phyloP scores from a whole-genome alignment of 2,888 invertebrate species.

The Drosophila antonietae region DNA sequence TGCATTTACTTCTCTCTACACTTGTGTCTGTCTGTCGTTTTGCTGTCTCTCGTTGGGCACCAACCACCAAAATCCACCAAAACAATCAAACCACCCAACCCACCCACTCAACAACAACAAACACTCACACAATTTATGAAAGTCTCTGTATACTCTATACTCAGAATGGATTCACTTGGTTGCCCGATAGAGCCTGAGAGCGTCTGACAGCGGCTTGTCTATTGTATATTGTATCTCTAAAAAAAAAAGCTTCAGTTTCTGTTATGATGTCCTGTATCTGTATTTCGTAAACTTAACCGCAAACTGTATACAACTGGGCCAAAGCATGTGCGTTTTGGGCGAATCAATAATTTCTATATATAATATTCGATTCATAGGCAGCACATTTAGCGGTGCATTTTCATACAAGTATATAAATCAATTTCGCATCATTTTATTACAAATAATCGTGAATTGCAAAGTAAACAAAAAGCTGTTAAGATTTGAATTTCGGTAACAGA shows the following conservation, averaged over 20 bases:
- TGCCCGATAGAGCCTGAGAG: constrained; percentile 28
- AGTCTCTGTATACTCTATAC: constrained; percentile 15
- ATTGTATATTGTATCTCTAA: constrained; percentile 39
- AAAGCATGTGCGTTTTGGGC: constrained; percentile 44
- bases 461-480: constrained; percentile 14
- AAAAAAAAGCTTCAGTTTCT: constrained; percentile 46
- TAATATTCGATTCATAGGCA: constrained; percentile 28
- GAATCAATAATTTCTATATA: constrained; percentile 9
- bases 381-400: constrained; percentile 25
- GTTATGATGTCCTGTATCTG: constrained; percentile 58
- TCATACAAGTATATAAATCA: constrained; percentile 26
- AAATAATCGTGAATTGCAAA: constrained; percentile 13
- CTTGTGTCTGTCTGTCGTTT: constrained; percentile 51
- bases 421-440: constrained; percentile 8
- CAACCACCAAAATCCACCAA: constrained; percentile 7
- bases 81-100: constrained; percentile 1
- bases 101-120: constrained; percentile 16
- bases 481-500: background rate
- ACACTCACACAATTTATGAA: constrained; percentile 14
- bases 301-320: constrained; percentile 31
- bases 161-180: constrained; percentile 8
- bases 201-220: constrained; percentile 41
- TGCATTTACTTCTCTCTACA: constrained; percentile 41
- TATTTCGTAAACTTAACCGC: constrained; percentile 41
- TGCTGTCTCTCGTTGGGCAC: constrained; percentile 44